Base-by-base conservation (phyloP, 2,888 invertebrate species). In the Dermolepida albohirtum region DNA sequence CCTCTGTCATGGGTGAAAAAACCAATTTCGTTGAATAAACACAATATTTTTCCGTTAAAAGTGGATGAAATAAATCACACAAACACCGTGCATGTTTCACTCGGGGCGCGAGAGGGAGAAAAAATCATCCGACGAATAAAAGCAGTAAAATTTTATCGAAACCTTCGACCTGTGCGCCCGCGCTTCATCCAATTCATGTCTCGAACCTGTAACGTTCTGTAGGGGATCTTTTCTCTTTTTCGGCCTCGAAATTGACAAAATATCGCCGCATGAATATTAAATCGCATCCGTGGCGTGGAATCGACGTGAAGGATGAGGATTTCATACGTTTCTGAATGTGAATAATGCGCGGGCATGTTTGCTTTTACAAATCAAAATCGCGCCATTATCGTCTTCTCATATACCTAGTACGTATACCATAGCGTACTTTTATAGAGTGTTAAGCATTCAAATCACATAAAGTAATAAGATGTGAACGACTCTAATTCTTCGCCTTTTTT, bases 1-100 rank as follows among this genome's bases (percentile, higher is more conserved):
- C 34, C 34, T 34, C 34, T 34, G 44, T 62, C 59, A 47, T 34
- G 47, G 59, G 59, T n/a, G 27, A 14, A 62, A 62, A 62, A 62
- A 62, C 59, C 59, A 62, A 62, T 62, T 62, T 62, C 59, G 59
- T 47, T 62, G 59, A 62, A 62, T 62, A 62, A 62, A 62, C 59
- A 62, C 59, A 62, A 62, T 62, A 62, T 62, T 62, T 62, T 47
- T 11, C 29, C 47, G 59, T 47, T 62, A 62, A 62, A 62, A 34
- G 47, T 47, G 59, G 59, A 34, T 34, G 47, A 62, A 62, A 62
- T 62, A 62, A 62, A 62, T 62, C 59, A 62, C 47, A 29, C 39
- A 44, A 62, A 62, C 59, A 14, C 16, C 39, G 59, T 47, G 7
- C 59, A 34, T 39, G 47, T 47, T 47, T 62, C 59, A 62, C 47